phyloP scores from a whole-genome alignment of 2,888 invertebrate genomes.

The Zootermopsis nevadensis region DNA sequence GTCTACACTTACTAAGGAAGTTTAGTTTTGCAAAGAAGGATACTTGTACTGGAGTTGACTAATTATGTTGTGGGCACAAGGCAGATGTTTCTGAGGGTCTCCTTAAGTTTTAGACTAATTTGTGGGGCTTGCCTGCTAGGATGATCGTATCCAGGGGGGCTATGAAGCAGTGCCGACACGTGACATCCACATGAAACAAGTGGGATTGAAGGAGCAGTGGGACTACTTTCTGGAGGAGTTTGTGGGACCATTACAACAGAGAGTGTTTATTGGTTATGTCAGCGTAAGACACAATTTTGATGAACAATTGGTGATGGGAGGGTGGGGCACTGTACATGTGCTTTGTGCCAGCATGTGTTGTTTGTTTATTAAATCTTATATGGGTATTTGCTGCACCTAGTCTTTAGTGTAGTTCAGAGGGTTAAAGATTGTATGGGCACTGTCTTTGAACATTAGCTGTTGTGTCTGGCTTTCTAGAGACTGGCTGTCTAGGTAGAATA shows the following conservation, averaged over 20 bases:
- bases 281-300: conserved; percentile 64
- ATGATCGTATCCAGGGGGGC: conserved; percentile 63
- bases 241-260: conserved; percentile 72
- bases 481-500: too few species aligned
- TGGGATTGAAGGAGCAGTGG: conserved; percentile 71
- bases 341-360: not conserved
- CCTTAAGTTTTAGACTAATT: not conserved
- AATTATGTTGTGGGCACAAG: not conserved
- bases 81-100: not conserved
- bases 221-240: conserved; percentile 72
- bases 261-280: conserved; percentile 70
- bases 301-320: not conserved
- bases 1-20: too few species aligned
- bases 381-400: too few species aligned
- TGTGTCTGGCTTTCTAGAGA: too few species aligned
- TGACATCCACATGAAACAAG: conserved; percentile 78
- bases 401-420: too few species aligned
- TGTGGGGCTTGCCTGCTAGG: conserved; percentile 56
- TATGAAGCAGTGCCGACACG: conserved; percentile 70
- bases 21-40: too few species aligned
- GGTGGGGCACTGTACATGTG: conserved; percentile 17
- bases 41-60: not conserved
- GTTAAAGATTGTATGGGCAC: too few species aligned
- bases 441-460: too few species aligned
- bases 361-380: not conserved